Percentiles rank a stretch among this genome's conserved stretches.
phyloP scores from a whole-genome alignment of 2,113 vertebrate genomes.

The Nothocercus julius region DNA sequence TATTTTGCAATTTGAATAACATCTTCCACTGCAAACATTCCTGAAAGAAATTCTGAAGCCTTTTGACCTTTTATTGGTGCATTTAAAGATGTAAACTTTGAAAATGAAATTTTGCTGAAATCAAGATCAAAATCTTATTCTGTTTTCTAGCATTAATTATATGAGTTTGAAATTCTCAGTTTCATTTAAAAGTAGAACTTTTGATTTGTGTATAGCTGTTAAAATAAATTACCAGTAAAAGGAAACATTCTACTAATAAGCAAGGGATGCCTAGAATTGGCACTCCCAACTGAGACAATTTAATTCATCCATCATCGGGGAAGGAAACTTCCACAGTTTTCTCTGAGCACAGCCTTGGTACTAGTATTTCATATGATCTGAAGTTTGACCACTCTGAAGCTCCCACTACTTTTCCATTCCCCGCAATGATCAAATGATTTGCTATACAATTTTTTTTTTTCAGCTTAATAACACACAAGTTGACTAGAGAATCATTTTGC shows the following conservation, averaged over 20 bases:
- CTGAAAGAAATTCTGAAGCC: background rate
- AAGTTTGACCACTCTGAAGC: conserved; percentile 73
- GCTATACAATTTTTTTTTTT: conserved; percentile 4
- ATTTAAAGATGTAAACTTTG: background rate
- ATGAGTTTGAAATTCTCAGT: conserved; percentile 12
- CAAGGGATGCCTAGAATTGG: conserved; percentile 65
- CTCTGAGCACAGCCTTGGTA: conserved; percentile 66
- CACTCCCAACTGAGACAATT: conserved; percentile 66
- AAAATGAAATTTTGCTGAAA: background rate
- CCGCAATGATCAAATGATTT: conserved; percentile 61
- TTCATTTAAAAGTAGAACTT: conserved; percentile 34
- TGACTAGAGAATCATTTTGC: conserved; percentile 70
- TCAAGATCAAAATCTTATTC: background rate
- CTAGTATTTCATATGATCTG: conserved; percentile 67
- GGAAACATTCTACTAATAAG: conserved; percentile 67
- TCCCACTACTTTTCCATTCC: conserved; percentile 62
- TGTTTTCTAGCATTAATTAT: conserved; percentile 40
- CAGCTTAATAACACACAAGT: conserved; percentile 61
- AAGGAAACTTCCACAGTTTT: conserved; percentile 70
- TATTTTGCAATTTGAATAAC: background rate
- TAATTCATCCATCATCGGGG: conserved; percentile 71
- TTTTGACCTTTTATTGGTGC: background rate
- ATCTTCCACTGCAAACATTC: background rate
- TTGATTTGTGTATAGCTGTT: conserved; percentile 60
- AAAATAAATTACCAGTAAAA: conserved; percentile 70